Evolutionary conservation across 2,888 invertebrate species (phyloP), one percentile per base, ranked within the genome.

Genomic region (Trichopoda pennipes): DNA sequence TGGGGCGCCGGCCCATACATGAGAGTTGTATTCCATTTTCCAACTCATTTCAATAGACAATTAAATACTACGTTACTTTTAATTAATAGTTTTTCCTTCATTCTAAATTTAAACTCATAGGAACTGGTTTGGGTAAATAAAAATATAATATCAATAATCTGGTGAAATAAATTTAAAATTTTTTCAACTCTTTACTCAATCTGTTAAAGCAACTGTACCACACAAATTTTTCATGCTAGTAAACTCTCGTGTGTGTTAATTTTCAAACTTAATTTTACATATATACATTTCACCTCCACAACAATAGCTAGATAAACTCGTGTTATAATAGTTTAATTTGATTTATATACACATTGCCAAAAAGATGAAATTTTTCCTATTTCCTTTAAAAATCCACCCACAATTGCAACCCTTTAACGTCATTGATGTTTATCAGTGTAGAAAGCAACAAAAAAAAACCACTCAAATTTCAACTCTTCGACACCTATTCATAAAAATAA

Each of bases 401-500:
- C 55, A 17, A 10, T n/a, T 51, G 53, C 53, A 76, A 80, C 80
- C 80, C 79, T 72, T 70, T 72, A 28, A 2, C 2, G 9, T 1
- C 60, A 64, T 35, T 53, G 38, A 49, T 58, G 44, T 60, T 35
- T 47, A 55, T 44, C 17, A 3, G 12, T 42, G 47, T 32, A 17
- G 42, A 12, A 38, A 38, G 12, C 12, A 12, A 38, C 10, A 38
- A 38, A 38, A 38, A 58, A 44, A 35, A 68, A 38, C 14, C 64
- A 76, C 72, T 68, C 14, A 28, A 76, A 75, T 83, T 77, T 83
- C 68, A 83, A 83, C 83, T 81, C 80, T 81, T 80, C 74, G 80
- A 84, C 85, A 85, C 85, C 85, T 85, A 84, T 83, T 83, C 83
- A 84, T 83, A 82, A 83, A 85, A 80, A 81, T 74, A 68, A 55